phyloP scores from a whole-genome alignment of 2,797 vertebrate species.

The Darevskia nairensis region DNA sequence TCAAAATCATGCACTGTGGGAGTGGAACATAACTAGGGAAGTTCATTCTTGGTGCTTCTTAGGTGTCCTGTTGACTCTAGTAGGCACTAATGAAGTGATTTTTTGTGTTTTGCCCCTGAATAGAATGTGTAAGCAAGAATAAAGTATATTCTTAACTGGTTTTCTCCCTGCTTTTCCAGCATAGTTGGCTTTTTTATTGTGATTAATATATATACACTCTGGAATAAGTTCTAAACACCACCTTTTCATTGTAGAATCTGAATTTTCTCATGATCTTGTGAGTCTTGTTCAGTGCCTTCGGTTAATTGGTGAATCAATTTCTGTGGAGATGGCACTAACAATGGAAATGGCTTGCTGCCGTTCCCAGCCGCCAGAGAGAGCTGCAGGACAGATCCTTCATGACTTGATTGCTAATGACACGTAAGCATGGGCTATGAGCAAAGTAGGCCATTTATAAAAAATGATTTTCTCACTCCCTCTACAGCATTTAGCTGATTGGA shows the following conservation, averaged over 20 bases:
- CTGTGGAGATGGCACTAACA: conserved; percentile 87
- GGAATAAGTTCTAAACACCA: conserved; percentile 49
- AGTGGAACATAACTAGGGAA: neutral
- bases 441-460: conserved; percentile 44
- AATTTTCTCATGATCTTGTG: conserved; percentile 87
- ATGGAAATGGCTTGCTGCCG: conserved; percentile 93
- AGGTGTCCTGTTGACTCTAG: neutral
- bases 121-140: neutral
- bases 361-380: conserved; percentile 89
- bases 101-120: neutral
- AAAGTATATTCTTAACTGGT: neutral
- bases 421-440: conserved; percentile 79
- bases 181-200: neutral
- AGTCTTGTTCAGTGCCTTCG: conserved; percentile 93
- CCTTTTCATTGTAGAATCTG: conserved; percentile 81
- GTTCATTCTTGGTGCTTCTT: neutral
- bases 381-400: conserved; percentile 90
- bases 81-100: neutral
- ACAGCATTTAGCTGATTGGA: neutral
- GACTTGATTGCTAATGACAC: conserved; percentile 88
- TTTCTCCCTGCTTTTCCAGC: neutral
- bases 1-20: neutral
- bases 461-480: conserved; percentile 33
- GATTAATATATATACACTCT: neutral
- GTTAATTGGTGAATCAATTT: conserved; percentile 86